Base-by-base conservation (phyloP, 2,797 vertebrate species). In the Tokudaia muenninki region DNA sequence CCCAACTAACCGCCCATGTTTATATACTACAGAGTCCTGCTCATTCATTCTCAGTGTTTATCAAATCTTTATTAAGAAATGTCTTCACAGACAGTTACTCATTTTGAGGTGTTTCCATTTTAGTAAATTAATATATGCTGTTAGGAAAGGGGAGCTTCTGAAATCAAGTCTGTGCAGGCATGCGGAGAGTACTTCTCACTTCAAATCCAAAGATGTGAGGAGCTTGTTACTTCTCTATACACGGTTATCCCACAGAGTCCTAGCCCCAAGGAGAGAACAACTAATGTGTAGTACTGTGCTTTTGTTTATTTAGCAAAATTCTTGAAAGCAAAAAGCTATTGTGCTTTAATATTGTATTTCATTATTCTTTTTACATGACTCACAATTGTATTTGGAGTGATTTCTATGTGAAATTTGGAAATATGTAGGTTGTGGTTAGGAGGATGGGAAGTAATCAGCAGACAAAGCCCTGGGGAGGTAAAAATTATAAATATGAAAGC, bases 1-100 rank as follows among this genome's bases (percentile, higher is more conserved):
- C 94, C 98, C 94, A 97, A 98, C 96, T 97, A 95, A 98, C 98
- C 97, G 98, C 97, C 97, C 98, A 98, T 98, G 98, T 99, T 98
- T 98, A 67, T 59, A 37, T n/a, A n/a, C 41, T 55, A 70, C 86
- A 91, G 84, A n/a, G 81, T n/a, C 29, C 67, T 94, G 10, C 90
- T 97, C 57, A 83, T 13, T 95, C 95, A 47, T 16, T 97, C 34
- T 55, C 83, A 34, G 19, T 96, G 72, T 97, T 97, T 97, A 90
- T 93, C 87, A 80, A 41, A 11, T 0, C 67, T 96, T 97, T 95
- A 77, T 97, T 98, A 97, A 96, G 87, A 92, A 87, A 77, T 16
- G 2, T 94, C 94, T 89, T 96, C 47, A 96, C 79, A 84, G 84
- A 79, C 2, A 3, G 16, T 57, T 95, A 93, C 94, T 59, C 22